phyloP scores from a whole-genome alignment of 64 coral and sea anemone species.

The Porites lutea region DNA sequence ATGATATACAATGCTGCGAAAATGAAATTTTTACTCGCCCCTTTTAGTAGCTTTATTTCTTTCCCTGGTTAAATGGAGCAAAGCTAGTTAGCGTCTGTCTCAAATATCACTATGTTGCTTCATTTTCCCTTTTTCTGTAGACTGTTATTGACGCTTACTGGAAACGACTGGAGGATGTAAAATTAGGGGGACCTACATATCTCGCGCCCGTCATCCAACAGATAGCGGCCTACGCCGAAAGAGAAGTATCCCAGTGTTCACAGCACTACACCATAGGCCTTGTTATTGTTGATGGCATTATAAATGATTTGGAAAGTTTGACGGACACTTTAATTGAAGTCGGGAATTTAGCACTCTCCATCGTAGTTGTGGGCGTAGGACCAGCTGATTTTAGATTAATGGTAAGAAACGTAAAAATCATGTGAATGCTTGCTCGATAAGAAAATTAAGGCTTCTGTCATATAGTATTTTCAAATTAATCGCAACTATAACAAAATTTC shows the following conservation, averaged over 20 bases:
- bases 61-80: too few relatives aligned
- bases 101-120: too few relatives aligned
- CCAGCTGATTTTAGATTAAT: conserved; percentile 88
- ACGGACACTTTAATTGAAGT: conserved; percentile 60
- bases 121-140: background rate
- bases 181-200: conserved; percentile 88
- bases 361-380: conserved; percentile 88
- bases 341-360: conserved; percentile 72
- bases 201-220: conserved; percentile 84
- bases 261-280: conserved; percentile 85
- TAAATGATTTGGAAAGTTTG: conserved; percentile 84
- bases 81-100: too few relatives aligned
- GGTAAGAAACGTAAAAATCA: conserved; percentile 30
- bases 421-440: too few relatives aligned
- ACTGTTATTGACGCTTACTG: conserved; percentile 58
- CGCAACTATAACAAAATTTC: too few relatives aligned
- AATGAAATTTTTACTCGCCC: too few relatives aligned
- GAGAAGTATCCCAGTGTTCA: conserved; percentile 47
- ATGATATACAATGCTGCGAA: too few relatives aligned
- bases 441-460: too few relatives aligned
- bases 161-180: conserved; percentile 60
- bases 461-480: too few relatives aligned
- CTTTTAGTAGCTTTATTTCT: too few relatives aligned
- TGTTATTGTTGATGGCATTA: conserved; percentile 88
- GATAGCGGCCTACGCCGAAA: conserved; percentile 73